A percentile compares a stretch with the other conserved stretches of the same genome.
These are phyloP conservation scores for Phoenicopterus ruber DNA, from an alignment of 2,113 vertebrate genomes.

Conservation along the genomic window DNA sequence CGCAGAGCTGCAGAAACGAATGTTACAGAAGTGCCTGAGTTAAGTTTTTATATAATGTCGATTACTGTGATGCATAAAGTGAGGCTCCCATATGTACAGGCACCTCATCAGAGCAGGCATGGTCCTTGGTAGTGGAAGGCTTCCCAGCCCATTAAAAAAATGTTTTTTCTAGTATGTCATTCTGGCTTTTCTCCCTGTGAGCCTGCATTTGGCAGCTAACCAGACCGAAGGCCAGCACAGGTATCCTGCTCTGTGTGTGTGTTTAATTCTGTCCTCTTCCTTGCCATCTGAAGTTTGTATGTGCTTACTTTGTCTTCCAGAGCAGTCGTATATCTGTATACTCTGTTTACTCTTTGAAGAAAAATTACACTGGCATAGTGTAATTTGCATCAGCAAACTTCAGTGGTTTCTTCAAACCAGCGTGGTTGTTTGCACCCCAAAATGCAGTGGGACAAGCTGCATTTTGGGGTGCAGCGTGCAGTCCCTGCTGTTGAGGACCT, in stretches of 20 bases:
- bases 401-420: background rate
- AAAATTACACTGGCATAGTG: background rate
- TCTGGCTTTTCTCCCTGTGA: background rate
- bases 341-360: background rate
- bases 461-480: background rate
- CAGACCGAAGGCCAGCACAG: background rate
- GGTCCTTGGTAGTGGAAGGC: background rate
- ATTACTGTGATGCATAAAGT: background rate
- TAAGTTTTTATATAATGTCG: background rate
- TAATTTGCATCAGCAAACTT: background rate
- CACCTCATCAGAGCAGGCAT: background rate
- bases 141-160: background rate
- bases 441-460: background rate
- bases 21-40: background rate
- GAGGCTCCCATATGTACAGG: background rate
- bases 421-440: background rate
- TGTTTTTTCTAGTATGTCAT: constrained; percentile 33
- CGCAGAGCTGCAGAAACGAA: background rate
- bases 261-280: background rate
- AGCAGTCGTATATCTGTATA: background rate
- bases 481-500: background rate
- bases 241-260: background rate
- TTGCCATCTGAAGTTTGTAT: background rate
- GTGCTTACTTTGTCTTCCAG: background rate
- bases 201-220: constrained; percentile 1